Percentiles rank a stretch among this genome's conserved stretches.
These are phyloP conservation scores for Ericerus pela DNA, from an alignment of 1,140 invertebrate genomes.

Conservation along the genomic window DNA sequence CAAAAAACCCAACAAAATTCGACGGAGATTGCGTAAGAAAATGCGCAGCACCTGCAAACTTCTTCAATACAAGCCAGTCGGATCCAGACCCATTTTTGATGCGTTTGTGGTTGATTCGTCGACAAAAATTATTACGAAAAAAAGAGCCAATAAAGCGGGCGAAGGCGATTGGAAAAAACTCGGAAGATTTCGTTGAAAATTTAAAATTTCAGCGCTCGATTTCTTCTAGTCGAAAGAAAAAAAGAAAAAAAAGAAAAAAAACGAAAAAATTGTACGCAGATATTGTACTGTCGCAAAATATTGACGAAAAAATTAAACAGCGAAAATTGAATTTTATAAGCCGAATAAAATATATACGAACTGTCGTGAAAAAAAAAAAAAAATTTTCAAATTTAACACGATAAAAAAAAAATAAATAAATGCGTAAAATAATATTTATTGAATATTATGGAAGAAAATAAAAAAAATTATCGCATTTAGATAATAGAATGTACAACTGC, in stretches of 20 bases:
- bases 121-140: not conserved
- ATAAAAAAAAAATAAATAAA: not conserved
- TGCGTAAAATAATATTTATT: too few relatives aligned
- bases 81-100: conserved; percentile 2
- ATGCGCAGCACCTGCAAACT: not conserved
- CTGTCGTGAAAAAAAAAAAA: not conserved
- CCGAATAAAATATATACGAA: conserved; percentile 4
- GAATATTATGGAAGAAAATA: too few relatives aligned
- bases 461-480: too few relatives aligned
- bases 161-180: not conserved
- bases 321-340: not conserved
- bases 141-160: not conserved
- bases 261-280: not conserved
- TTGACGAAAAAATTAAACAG: not conserved
- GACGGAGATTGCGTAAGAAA: too few relatives aligned
- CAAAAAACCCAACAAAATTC: not conserved
- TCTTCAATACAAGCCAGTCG: conserved; percentile 2
- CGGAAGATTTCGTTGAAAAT: not conserved
- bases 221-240: too few relatives aligned
- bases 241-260: not conserved
- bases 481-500: not conserved
- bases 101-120: too few relatives aligned
- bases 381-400: not conserved
- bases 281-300: too few relatives aligned
- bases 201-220: not conserved